Evolutionary conservation across 2,888 invertebrate species (phyloP), one percentile per base, ranked within the genome.

Genomic region (Dicranocentrus wangi): DNA sequence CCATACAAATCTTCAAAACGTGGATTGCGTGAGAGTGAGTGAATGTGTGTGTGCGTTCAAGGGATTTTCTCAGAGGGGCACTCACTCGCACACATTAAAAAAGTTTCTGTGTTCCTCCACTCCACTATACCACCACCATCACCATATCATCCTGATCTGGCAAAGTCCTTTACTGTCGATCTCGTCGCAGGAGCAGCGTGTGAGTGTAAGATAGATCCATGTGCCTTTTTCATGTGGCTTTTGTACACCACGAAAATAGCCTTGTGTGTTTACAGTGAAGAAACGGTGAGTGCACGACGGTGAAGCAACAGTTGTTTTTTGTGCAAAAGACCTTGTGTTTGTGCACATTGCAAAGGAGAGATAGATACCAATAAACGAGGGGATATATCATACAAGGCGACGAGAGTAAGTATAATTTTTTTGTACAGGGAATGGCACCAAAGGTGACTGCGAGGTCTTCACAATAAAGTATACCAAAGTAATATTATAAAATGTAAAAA

Each of bases 221-320:
- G 66, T 66, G 66, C 66, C 42, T 21, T 66, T 47, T 66, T 55
- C 55, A 25, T 61, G 32, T 61, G 17, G 55, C 55, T 51, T 55
- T 58, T 32, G 61, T 17, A 28, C 19, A 19, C 7, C 2, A 53
- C 53, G 43, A 51, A 53, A 69, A 66, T 61, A 61, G 39, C 69
- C 69, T 69, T 69, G 69, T 69, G 39, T 65, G 51, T 69, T 32
- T 65, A 43, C 66, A 23, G 66, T 53, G 69, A 69, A 53, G 32
- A 23, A 69, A 69, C 69, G 69, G 69, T 61, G 61, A 7, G 15
- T 68, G 51, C 17, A 68, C 17, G 72, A 55, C 66, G 76, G 76
- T 76, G 76, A 76, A 76, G 76, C 76, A 76, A 76, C 76, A 76
- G 76, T 76, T 76, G 76, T 75, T 76, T 76, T 73, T 76, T 76